These are phyloP conservation scores for Capitulum mitella DNA, from an alignment of 2,888 invertebrate species.

Conservation along the genomic window DNA sequence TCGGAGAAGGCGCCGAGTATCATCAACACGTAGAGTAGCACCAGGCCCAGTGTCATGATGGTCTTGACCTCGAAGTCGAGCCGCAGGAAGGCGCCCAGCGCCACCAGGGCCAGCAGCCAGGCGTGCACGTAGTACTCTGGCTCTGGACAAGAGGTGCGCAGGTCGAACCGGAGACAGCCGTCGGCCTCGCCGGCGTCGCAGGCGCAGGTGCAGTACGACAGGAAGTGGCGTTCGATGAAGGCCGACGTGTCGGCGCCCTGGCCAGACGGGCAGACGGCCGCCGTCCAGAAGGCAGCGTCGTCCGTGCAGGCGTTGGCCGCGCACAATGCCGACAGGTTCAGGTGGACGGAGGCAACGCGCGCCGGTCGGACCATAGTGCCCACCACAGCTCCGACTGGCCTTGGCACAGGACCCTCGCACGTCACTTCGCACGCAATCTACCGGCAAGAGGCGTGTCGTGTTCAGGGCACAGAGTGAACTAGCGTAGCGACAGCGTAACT, in stretches of 20 bases:
- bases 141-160: conserved; percentile 27
- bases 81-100: conserved; percentile 83
- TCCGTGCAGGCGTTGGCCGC: not conserved
- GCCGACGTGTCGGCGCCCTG: not conserved
- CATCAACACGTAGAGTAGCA: conserved; percentile 63
- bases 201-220: not conserved
- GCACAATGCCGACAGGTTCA: not conserved
- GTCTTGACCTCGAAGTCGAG: conserved; percentile 81
- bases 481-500: too few species aligned
- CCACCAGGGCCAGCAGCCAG: conserved; percentile 85
- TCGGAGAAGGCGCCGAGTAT: conserved; percentile 50
- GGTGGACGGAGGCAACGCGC: not conserved
- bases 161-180: not conserved
- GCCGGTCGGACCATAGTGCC: not conserved
- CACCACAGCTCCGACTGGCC: not conserved
- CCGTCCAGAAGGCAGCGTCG: not conserved
- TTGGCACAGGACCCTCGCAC: not conserved
- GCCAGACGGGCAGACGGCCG: not conserved
- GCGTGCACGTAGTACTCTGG: conserved; percentile 83
- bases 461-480: too few species aligned
- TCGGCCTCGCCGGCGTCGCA: not conserved
- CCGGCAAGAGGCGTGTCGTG: too few species aligned
- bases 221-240: not conserved
- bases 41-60: conserved; percentile 65
- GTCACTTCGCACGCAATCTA: not conserved